phyloP scores from a whole-genome alignment of 2,113 vertebrate species.

The Dromiciops gliroides region DNA sequence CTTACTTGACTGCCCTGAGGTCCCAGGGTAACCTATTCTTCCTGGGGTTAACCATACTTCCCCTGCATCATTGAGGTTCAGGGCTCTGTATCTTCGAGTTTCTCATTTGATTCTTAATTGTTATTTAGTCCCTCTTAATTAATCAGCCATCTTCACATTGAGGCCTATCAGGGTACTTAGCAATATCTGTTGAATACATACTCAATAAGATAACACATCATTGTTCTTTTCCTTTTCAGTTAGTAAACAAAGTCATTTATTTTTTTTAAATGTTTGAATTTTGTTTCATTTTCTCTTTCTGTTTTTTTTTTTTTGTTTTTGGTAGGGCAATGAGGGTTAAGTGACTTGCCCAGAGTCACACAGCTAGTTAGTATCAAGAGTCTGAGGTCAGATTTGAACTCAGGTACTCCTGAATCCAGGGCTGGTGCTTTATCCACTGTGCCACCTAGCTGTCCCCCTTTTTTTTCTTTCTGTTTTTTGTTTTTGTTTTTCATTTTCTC shows the following conservation, averaged over 20 bases:
- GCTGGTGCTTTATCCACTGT: too few relatives aligned
- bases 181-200: not conserved
- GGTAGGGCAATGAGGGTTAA: too few relatives aligned
- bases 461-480: too few relatives aligned
- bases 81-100: not conserved
- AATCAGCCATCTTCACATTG: not conserved
- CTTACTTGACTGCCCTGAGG: not conserved
- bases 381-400: too few relatives aligned
- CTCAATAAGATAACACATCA: not conserved
- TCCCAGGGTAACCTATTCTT: not conserved
- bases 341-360: too few relatives aligned
- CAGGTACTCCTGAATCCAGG: too few relatives aligned
- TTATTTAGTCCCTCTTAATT: not conserved
- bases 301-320: too few relatives aligned
- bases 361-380: too few relatives aligned
- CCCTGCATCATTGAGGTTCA: not conserved
- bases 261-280: not conserved
- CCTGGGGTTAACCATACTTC: not conserved
- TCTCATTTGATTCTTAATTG: not conserved
- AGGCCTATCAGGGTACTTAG: not conserved
- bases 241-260: not conserved
- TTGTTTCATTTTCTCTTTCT: not conserved
- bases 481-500: too few relatives aligned
- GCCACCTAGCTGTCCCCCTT: too few relatives aligned
- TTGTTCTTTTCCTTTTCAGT: not conserved